Conservation (phyloP, 2,113 vertebrate species). For the Platichthys stellatus region DNA sequence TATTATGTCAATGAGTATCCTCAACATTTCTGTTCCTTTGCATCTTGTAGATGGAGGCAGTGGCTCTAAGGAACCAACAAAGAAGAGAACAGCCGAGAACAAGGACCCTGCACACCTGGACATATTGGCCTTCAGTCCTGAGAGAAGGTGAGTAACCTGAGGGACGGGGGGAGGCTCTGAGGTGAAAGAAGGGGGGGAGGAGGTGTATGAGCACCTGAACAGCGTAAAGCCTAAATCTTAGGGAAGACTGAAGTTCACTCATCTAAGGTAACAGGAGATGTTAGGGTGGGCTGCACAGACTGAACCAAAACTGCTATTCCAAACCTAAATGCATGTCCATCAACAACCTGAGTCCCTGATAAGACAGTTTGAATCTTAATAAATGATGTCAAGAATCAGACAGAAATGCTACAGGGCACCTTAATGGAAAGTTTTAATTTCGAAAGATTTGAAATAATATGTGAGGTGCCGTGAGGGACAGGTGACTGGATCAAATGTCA, state of each 20-base stretch:
- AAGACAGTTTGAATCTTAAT: no score
- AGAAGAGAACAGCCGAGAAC: slow-evolving; percentile 66
- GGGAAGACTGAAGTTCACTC: background rate
- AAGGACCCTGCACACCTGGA: slow-evolving; percentile 68
- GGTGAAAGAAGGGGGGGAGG: no score
- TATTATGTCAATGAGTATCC: no score
- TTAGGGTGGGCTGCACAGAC: no score
- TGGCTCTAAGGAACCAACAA: slow-evolving; percentile 72
- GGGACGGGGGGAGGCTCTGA: background rate
- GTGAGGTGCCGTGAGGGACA: background rate
- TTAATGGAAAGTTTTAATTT: background rate
- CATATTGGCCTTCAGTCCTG: slow-evolving; percentile 84
- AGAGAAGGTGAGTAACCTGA: slow-evolving; percentile 84
- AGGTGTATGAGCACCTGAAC: background rate
- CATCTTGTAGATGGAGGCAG: slow-evolving; percentile 67
- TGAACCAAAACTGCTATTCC: no score
- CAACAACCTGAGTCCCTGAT: no score
- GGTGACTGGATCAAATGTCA: background rate
- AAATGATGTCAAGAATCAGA: no score
- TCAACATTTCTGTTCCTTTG: background rate
- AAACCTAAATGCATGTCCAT: no score
- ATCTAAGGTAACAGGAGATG: no score
- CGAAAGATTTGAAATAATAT: background rate
- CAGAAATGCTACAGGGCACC: background rate
- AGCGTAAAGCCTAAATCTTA: background rate